Base-by-base conservation (phyloP, 1,140 invertebrate genomes). In the Zaprionus davidi region DNA sequence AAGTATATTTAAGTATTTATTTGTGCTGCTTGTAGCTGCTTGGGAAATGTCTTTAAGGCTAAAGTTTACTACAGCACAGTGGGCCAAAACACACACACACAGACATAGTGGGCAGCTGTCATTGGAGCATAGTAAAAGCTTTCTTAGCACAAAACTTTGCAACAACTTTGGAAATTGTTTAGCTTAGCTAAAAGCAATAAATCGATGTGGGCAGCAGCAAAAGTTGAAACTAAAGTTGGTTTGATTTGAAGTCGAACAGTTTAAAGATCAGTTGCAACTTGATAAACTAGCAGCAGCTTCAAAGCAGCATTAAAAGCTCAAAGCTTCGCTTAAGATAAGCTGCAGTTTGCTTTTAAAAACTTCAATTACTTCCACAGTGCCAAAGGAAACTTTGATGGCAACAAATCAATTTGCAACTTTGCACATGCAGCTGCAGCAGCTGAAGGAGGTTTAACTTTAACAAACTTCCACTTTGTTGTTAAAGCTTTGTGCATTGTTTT, bases 371-470 rank as follows among this genome's bases (percentile, higher is more conserved):
- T 20, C 3, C 62, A 28, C 28, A 41, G 26, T 24, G 53, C 34
- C 15, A n/a, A n/a, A 15, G 31, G 2, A 49, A 72, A 65, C 59
- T 28, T 81, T 81, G 74, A 74, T 63, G 57, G 64, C 55, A 62
- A 56, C 51, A 58, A 76, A 73, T 81, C 82, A 78, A 84, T 84
- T 85, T 84, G 76, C 78, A 78, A 65, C 76, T 81, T 72, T 70
- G 74, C 66, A 85, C 70, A 70, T 81, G 67, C 82, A 84, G 62
- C 63, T 53, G 49, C 58, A 38, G 17, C 24, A 22, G 17, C 11
- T 24, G 11, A 11, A 51, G 11, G 11, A 51, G 5, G 20, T 9
- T 51, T 22, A 13, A 51, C 24, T 22, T 24, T 13, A 2, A 6
- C 46, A 24, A 51, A 51, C 46, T 24, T 51, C 9, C 12, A 12